A percentile compares a stretch with the other conserved stretches of the same genome.
Conservation (phyloP, 30 jellyfish, hydroid and myxozoan species). For the Pseudorhiza aurosa region DNA sequence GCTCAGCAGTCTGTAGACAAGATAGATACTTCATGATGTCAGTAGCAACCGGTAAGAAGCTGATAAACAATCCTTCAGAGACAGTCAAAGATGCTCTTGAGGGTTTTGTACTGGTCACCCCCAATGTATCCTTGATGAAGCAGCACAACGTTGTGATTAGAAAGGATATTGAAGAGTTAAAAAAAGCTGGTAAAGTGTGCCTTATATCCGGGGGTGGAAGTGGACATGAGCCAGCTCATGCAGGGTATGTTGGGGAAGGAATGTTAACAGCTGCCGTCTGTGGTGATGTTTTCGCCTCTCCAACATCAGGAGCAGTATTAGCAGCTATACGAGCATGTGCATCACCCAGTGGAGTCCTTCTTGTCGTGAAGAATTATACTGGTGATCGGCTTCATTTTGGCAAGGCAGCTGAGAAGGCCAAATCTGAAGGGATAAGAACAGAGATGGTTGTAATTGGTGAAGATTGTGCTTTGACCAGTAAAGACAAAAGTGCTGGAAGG, state of each 20-base stretch:
- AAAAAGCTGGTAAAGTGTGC: constrained; percentile 71
- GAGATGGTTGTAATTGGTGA: constrained; percentile 97
- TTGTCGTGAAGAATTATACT: constrained; percentile 91
- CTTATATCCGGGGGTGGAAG: constrained; percentile 97
- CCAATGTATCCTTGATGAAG: constrained; percentile 61
- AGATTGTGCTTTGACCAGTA: constrained; percentile 96
- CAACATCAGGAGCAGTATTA: constrained; percentile 82
- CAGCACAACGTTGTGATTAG: constrained; percentile 75
- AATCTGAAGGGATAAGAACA: constrained; percentile 82
- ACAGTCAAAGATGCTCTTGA: constrained; percentile 81
- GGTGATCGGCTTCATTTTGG: constrained; percentile 99
- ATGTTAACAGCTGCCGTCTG: constrained; percentile 97
- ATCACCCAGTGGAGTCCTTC: constrained; percentile 83
- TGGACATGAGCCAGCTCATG: constrained; percentile 98
- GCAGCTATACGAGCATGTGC: constrained; percentile 88
- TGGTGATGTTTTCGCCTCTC: constrained; percentile 96
- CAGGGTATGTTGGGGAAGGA: constrained; percentile 94
- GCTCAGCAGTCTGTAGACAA: too few relatives aligned
- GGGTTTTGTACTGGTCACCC: constrained; percentile 65
- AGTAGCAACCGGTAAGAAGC: constrained; percentile 42
- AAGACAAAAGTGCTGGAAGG: constrained; percentile 94
- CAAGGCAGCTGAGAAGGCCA: constrained; percentile 95
- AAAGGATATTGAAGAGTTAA: constrained; percentile 61
- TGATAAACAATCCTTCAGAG: constrained; percentile 70
- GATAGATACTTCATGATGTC: too few relatives aligned